These are phyloP conservation scores for Stegostoma tigrinum DNA, from an alignment of 2,113 vertebrate genomes.

Conservation along the genomic window DNA sequence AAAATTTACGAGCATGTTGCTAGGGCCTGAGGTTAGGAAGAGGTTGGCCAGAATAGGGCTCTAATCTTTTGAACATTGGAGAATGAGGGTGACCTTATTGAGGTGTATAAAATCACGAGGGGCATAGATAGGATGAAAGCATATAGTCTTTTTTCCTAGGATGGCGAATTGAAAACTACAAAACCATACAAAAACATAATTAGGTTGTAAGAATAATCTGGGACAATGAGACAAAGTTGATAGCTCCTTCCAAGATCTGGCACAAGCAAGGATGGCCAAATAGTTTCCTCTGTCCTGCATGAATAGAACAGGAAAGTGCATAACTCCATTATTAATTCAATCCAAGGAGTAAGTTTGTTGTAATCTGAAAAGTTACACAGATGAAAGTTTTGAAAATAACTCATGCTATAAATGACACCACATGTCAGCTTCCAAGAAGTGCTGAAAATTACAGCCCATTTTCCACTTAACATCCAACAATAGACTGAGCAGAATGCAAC, in stretches of 20 bases:
- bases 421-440: background rate
- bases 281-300: background rate
- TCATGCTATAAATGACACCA: background rate
- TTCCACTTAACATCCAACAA: background rate
- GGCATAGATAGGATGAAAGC: too few relatives aligned
- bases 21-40: too few relatives aligned
- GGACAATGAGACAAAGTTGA: background rate
- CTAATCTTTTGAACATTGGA: too few relatives aligned
- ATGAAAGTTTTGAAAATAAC: background rate
- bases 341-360: background rate
- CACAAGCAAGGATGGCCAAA: background rate
- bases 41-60: too few relatives aligned
- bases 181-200: background rate
- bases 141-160: too few relatives aligned
- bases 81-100: too few relatives aligned
- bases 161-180: too few relatives aligned
- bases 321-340: background rate
- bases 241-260: background rate
- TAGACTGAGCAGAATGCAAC: constrained; percentile 9
- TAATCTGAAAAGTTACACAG: background rate
- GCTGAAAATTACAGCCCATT: background rate
- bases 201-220: background rate
- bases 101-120: too few relatives aligned
- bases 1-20: too few relatives aligned
- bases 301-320: background rate